A percentile compares a stretch with the other conserved stretches of the same genome.
Evolutionary conservation across 35 echinoderm and acorn worm genomes (phyloP).

Genomic region (Heliocidaris tuberculata): DNA sequence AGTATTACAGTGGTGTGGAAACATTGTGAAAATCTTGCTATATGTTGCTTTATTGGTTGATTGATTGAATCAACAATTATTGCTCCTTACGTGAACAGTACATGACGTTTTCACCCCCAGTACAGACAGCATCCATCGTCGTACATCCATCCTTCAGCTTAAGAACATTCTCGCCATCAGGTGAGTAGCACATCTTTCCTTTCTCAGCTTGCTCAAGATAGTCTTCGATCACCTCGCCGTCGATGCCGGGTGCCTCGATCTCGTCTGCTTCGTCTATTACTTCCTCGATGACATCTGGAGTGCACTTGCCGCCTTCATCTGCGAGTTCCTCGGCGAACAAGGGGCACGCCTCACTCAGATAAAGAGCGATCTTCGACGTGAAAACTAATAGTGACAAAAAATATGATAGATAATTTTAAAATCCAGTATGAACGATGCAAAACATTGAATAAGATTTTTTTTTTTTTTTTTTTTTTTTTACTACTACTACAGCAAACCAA

Average conservation of each 20-base stretch:
- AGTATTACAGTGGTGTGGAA: no score
- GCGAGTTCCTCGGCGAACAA: neutral
- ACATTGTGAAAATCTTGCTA: no score
- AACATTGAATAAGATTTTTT: no score
- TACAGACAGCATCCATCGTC: conserved; percentile 1
- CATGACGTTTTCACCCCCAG: neutral
- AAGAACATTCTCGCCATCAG: neutral
- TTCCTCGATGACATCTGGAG: neutral
- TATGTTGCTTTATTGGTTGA: no score
- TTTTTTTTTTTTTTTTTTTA: no score
- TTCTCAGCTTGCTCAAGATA: neutral
- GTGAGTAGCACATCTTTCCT: conserved; percentile 17
- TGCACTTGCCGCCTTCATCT: conserved; percentile 11
- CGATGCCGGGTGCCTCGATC: neutral
- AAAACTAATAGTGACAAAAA: neutral
- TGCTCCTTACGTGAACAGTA: neutral
- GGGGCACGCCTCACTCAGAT: neutral
- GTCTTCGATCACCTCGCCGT: neutral
- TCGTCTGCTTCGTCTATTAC: conserved; percentile 16
- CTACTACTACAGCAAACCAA: neutral
- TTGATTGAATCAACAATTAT: neutral
- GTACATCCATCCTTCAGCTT: neutral
- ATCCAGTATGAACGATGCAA: no score
- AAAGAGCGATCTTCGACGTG: neutral
- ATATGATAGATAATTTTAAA: no score